Base-by-base conservation (phyloP, 2,888 invertebrate species). In the Rhimphoctona megacephalus region DNA sequence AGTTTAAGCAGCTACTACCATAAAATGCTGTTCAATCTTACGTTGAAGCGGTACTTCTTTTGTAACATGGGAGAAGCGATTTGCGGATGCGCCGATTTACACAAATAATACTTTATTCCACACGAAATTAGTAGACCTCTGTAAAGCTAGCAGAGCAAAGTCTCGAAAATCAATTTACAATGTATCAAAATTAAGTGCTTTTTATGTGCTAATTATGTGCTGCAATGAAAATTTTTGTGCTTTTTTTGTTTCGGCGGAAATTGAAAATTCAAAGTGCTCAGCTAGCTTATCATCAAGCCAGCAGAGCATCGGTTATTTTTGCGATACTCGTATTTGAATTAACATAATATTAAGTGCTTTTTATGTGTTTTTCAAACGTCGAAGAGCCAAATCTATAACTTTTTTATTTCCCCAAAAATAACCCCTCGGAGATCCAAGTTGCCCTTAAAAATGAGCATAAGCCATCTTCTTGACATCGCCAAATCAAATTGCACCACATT, bases 361-460 rank as follows among this genome's bases (percentile, higher is more conserved):
- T 61, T 61, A 61, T 61, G 61, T 61, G 61, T 30, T 61, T 61
- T 61, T 14, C 61, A 9, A 61, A 61, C 25, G 9, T 33, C 36
- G 19, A 19, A 66, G 19, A 19, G 36, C 66, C 66, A 36, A 66
- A 30, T 17, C 36, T 0, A 11, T 36, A 66, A 66, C 4, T 14
- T 66, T 66, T 36, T 19, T 17, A 66, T 66, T 66, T 36, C 19
- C 19, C 19, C 19, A 4, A 19, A 67, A 36, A 67, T n/a, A 33
- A 39, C 7, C 36, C 66, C 39, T 39, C 9, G 9, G 9, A 36
- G 66, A n/a, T 8, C 19, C n/a, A 36, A 39, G 9, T 0, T n/a
- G n/a, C 66, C n/a, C 36, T 67, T 0, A 19, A 19, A 39, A 36
- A 8, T 19, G 66, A 67, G 39, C n/a, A n/a, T 67, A 9, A 61